Evolutionary conservation across 2,113 vertebrate genomes (phyloP).

Genomic region (western clawed frog (Xenopus tropicalis)): UCB_Xtro_10.0 CM004443.2:61835001-61835500

Average conservation of each 20-base stretch:
- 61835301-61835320: neutral
- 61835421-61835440: conserved; percentile 50
- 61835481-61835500: conserved; percentile 50
- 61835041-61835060: no score
- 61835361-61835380: neutral
- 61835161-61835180: neutral
- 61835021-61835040: no score
- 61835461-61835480: conserved; percentile 48
- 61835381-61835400: conserved; percentile 8
- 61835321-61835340: neutral
- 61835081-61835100: no score
- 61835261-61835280: neutral
- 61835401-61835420: conserved; percentile 47
- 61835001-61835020: no score
- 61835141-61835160: no score
- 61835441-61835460: conserved; percentile 48
- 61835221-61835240: neutral
- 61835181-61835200: neutral
- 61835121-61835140: no score
- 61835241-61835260: neutral
- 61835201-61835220: neutral
- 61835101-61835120: no score
- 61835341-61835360: conserved; percentile 11
- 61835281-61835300: conserved; percentile 6
- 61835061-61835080: no score